A percentile compares a stretch with the other conserved stretches of the same genome.
These are phyloP conservation scores for Papilio dardanus DNA, from an alignment of 1,140 invertebrate species.

Conservation along the genomic window DNA sequence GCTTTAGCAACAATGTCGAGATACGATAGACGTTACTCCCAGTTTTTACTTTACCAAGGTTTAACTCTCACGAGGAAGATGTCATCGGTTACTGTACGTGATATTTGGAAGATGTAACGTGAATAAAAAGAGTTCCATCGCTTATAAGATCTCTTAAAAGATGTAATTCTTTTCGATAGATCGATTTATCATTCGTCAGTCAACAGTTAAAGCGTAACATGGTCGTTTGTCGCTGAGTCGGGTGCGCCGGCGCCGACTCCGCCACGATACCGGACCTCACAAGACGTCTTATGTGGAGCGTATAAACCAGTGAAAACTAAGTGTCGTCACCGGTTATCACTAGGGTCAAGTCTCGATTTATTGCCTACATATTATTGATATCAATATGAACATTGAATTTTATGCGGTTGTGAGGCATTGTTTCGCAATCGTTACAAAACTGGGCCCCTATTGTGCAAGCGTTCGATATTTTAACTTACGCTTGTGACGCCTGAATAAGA, in stretches of 20 bases:
- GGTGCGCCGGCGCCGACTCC: constrained; percentile 53
- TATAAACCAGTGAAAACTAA: constrained; percentile 79
- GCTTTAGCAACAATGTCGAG: not conserved
- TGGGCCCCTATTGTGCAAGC: constrained; percentile 44
- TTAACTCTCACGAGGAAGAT: constrained; percentile 56
- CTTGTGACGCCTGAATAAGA: constrained; percentile 2
- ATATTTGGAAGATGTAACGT: constrained; percentile 38
- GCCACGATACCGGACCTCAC: constrained; percentile 68
- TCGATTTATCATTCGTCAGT: constrained; percentile 59
- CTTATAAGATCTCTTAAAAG: not conserved
- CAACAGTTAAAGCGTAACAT: constrained; percentile 50
- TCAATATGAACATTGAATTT: constrained; percentile 74
- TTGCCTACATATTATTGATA: constrained; percentile 78
- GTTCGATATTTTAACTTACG: constrained; percentile 32
- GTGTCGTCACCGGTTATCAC: constrained; percentile 70
- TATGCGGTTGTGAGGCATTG: constrained; percentile 62
- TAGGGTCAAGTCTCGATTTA: constrained; percentile 72
- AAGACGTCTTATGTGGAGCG: constrained; percentile 71
- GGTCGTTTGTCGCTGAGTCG: constrained; percentile 43
- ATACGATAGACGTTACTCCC: constrained; percentile 34
- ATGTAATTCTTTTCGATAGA: not conserved
- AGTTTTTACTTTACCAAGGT: constrained; percentile 56
- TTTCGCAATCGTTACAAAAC: constrained; percentile 56
- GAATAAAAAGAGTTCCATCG: not conserved
- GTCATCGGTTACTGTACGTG: constrained; percentile 52